These are phyloP conservation scores for Formicarius rufipectus DNA, from an alignment of 2,113 vertebrate species.

Conservation along the genomic window DNA sequence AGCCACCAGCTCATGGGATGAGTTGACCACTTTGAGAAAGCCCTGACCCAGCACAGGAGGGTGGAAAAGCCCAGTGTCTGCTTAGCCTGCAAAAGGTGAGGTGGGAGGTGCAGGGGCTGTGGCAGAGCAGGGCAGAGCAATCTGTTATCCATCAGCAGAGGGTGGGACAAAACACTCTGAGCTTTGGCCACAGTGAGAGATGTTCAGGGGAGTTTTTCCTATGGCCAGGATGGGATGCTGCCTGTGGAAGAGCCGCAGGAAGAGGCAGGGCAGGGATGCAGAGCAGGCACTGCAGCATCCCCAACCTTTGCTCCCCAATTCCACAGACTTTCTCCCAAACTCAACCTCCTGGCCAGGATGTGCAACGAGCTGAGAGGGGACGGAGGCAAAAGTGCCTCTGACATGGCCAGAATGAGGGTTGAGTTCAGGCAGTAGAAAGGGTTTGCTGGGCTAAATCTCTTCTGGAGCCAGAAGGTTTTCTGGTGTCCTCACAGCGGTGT, in stretches of 20 bases:
- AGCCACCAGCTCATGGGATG: accelerated
- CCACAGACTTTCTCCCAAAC: background rate
- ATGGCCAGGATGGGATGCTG: background rate
- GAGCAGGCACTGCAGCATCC: background rate
- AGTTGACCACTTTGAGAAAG: background rate
- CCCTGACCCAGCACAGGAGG: background rate
- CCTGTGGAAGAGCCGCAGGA: background rate
- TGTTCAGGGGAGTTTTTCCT: background rate
- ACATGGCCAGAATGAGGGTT: background rate
- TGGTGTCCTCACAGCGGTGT: background rate
- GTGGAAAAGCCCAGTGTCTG: background rate
- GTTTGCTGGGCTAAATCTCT: background rate
- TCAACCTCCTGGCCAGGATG: background rate
- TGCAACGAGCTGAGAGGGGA: background rate
- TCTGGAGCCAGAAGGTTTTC: background rate
- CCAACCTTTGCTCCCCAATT: background rate
- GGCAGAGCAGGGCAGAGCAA: accelerated
- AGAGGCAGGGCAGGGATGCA: background rate
- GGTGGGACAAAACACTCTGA: background rate
- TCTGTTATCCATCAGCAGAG: accelerated
- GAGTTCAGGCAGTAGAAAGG: background rate
- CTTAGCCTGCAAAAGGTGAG: background rate
- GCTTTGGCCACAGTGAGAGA: background rate
- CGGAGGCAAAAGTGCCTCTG: accelerated
- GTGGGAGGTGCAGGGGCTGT: background rate